phyloP scores from a whole-genome alignment of 2,888 invertebrate species.

The Drosophila neoperkinsi region DNA sequence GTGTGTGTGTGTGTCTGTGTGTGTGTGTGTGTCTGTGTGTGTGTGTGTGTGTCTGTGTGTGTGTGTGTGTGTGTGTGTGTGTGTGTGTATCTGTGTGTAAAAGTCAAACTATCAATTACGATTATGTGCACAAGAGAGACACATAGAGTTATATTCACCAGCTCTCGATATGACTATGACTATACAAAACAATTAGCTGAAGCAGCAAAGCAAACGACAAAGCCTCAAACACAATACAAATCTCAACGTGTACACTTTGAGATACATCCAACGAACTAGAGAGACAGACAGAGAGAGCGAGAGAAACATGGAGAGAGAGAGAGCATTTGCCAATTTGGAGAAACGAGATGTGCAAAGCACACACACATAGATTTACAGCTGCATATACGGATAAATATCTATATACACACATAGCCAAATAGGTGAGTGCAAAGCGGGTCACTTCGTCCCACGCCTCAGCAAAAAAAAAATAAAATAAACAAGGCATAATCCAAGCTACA shows the following conservation, averaged over 20 bases:
- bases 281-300: not conserved
- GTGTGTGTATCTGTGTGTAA: constrained; percentile 20
- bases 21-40: constrained; percentile 14
- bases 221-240: constrained; percentile 52
- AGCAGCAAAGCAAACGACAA: constrained; percentile 46
- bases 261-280: not conserved
- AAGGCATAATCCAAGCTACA: not conserved
- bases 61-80: not conserved
- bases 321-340: constrained; percentile 26
- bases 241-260: constrained; percentile 28
- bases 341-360: constrained; percentile 59
- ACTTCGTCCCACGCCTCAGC: constrained; percentile 27
- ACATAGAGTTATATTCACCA: constrained; percentile 25
- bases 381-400: constrained; percentile 34
- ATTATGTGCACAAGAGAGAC: constrained; percentile 49
- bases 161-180: constrained; percentile 26
- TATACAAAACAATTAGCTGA: constrained; percentile 58
- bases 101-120: constrained; percentile 61
- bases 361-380: constrained; percentile 11
- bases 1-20: constrained; percentile 11
- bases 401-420: constrained; percentile 20
- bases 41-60: constrained; percentile 12
- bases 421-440: constrained; percentile 33
- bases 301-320: constrained; percentile 7
- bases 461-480: constrained; percentile 8